Evolutionary conservation across 2,888 invertebrate genomes (phyloP).

Genomic region (Orthonevra nobilis): DNA sequence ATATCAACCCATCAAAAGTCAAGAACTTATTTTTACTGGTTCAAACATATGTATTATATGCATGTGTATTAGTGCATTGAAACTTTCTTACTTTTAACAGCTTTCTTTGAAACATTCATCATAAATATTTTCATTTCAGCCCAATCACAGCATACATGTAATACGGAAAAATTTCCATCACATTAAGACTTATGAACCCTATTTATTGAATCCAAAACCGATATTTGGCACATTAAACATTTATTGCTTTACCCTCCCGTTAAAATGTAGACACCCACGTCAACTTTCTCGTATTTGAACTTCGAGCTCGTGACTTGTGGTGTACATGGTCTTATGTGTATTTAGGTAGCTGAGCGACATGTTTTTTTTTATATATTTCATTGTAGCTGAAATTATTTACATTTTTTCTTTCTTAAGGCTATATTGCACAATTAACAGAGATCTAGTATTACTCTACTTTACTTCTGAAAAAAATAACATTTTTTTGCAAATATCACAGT

Average conservation of each 20-base stretch:
- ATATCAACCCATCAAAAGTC: constrained; percentile 41
- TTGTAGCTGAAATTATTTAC: too few species aligned
- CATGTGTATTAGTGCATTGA: background rate
- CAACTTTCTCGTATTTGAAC: too few species aligned
- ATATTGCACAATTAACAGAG: too few species aligned
- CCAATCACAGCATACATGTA: constrained; percentile 19
- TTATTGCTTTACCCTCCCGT: constrained; percentile 39
- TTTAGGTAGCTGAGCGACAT: constrained; percentile 21
- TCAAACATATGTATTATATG: too few species aligned
- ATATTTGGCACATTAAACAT: constrained; percentile 42
- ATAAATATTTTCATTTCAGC: constrained; percentile 44
- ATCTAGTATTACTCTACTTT: too few species aligned
- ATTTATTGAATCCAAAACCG: constrained; percentile 43
- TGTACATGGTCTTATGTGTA: constrained; percentile 18
- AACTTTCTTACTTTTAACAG: constrained; percentile 24
- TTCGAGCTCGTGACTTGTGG: constrained; percentile 29
- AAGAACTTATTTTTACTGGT: constrained; percentile 27
- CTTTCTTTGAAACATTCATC: constrained; percentile 40
- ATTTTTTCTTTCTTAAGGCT: too few species aligned
- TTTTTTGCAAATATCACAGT: too few species aligned
- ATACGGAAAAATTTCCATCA: constrained; percentile 8
- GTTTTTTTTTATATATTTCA: too few species aligned
- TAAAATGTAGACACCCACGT: constrained; percentile 39
- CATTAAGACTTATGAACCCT: constrained; percentile 38
- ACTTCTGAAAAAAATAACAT: too few species aligned